Conservation (phyloP, 2,797 vertebrate species). For the Xiphophorus birchmanni region DNA sequence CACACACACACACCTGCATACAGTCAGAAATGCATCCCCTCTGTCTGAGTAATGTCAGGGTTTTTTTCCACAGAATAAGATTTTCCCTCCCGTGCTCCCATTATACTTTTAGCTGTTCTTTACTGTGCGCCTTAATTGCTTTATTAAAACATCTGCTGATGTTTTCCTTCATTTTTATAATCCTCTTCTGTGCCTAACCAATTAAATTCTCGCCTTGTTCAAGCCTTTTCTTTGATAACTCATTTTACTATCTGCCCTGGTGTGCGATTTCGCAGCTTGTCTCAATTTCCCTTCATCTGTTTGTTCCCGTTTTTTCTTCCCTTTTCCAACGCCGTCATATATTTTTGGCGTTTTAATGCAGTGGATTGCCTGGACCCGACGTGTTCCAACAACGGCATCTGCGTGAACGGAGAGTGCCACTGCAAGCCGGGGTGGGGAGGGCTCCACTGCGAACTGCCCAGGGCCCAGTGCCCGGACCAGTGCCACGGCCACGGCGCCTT, state of each 20-base stretch:
- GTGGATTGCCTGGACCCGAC: constrained; percentile 97
- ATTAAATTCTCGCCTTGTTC: constrained; percentile 40
- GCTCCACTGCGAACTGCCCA: constrained; percentile 91
- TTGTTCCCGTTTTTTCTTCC: constrained; percentile 3
- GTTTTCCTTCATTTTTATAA: constrained; percentile 57
- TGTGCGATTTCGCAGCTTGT: constrained; percentile 25
- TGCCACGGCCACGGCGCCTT: constrained; percentile 98
- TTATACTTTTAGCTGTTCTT: constrained; percentile 55
- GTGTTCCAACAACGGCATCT: constrained; percentile 96
- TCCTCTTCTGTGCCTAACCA: constrained; percentile 48
- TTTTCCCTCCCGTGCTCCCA: constrained; percentile 46
- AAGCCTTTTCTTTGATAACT: constrained; percentile 23
- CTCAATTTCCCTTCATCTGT: constrained; percentile 28
- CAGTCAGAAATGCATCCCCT: constrained; percentile 18
- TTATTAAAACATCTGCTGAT: constrained; percentile 53
- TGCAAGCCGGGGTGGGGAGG: constrained; percentile 98
- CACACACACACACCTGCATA: constrained; percentile 37
- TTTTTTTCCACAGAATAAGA: constrained; percentile 29
- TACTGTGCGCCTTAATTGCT: constrained; percentile 64
- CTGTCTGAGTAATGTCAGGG: constrained; percentile 39
- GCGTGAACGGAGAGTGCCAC: constrained; percentile 95
- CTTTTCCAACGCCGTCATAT: constrained; percentile 13
- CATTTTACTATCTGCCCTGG: constrained; percentile 33
- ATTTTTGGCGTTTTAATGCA: constrained; percentile 60
- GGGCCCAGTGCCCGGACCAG: constrained; percentile 96